These are phyloP conservation scores for Rhagoletis pomonella DNA, from an alignment of 1,140 invertebrate genomes.

Conservation along the genomic window DNA sequence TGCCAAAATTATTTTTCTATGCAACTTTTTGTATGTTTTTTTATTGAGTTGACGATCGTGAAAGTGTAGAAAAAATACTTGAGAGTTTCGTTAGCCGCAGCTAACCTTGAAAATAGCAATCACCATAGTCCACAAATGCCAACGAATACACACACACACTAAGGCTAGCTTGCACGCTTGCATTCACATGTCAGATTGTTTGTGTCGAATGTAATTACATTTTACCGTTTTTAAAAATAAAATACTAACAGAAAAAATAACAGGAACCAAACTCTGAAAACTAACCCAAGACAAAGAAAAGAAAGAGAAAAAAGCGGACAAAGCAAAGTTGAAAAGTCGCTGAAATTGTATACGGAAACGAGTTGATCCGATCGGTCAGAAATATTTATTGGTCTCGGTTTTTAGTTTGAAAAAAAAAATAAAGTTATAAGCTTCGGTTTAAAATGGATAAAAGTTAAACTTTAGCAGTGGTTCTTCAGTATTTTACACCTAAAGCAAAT, in stretches of 20 bases:
- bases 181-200: not conserved
- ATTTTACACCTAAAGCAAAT: too few relatives aligned
- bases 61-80: slow-evolving; percentile 12
- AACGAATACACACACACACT: not conserved
- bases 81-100: not conserved
- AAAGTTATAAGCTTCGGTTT: too few relatives aligned
- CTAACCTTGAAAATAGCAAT: slow-evolving; percentile 28
- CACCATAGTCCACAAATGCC: not conserved
- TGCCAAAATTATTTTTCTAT: not conserved
- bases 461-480: too few relatives aligned
- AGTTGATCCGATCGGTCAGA: not conserved
- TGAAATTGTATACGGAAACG: not conserved
- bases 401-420: too few relatives aligned
- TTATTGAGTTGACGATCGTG: not conserved
- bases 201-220: slow-evolving; percentile 33
- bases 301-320: not conserved
- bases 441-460: too few relatives aligned
- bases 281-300: not conserved
- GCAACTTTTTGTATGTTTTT: not conserved
- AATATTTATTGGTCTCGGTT: too few relatives aligned
- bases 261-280: not conserved
- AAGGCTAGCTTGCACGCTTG: not conserved
- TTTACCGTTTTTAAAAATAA: slow-evolving; percentile 37
- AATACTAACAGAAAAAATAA: not conserved
- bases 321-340: not conserved